Evolutionary conservation across 2,797 vertebrate species (phyloP), one percentile per base, ranked within the genome.

Genomic region (Dryobates pubescens): DNA sequence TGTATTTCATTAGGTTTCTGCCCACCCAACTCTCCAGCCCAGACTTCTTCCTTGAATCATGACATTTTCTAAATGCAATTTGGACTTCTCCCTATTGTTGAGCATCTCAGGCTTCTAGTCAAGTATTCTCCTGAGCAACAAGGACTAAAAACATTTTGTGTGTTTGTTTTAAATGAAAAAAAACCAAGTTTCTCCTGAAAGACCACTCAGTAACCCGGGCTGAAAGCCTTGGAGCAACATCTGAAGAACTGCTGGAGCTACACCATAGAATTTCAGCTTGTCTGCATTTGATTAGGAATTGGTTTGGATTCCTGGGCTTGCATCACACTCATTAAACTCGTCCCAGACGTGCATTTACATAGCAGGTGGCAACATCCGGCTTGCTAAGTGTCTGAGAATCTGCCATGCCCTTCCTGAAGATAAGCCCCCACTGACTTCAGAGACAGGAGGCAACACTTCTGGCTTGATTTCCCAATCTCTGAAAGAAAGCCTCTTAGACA

Each of bases 381-480:
- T 75, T 84, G 45, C 24, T 26, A 51, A 63, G 57, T 30, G 49
- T 74, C 68, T 84, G 64, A 61, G 61, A 89, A 88, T 70, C 70
- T 71, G n/a, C 13, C 47, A 22, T 57, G 73, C 38, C 63, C 47
- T 82, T 83, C 64, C 63, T 64, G 45, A 88, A 82, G 74, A 62
- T 47, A 36, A 92, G 72, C 51, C 88, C 57, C n/a, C 61, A 56
- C 45, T 34, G 70, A 76, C 68, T 94, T 89, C 70, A 83, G 89
- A 92, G 58, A 54, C 8, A 94, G 32, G 18, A 74, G 17, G 54
- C 45, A 86, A 79, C 71, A 82, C 61, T 68, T 62, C 62, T 85
- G 45, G 11, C 56, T 91, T 88, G 61, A 56, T 73, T 90, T 89
- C 62, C 49, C 74, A 49, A 2, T 27, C 57, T 73, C 68, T n/a